Conservation (phyloP, 1,140 invertebrate genomes). For the Drosophila melanica region DNA sequence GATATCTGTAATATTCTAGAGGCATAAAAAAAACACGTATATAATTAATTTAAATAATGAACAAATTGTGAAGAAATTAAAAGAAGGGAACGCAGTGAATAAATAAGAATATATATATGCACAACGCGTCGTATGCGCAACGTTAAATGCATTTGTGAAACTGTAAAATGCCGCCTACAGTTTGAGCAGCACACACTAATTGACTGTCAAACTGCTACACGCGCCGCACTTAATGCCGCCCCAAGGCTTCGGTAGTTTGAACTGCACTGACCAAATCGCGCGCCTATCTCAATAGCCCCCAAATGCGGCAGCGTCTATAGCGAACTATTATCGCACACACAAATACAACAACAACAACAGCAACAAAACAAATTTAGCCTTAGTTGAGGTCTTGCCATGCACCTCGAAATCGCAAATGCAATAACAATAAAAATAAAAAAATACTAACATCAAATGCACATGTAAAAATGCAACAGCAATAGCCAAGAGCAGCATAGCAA, state of each 20-base stretch:
- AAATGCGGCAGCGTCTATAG: slow-evolving; percentile 66
- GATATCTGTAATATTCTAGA: slow-evolving; percentile 36
- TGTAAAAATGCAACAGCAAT: slow-evolving; percentile 55
- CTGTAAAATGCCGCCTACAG: slow-evolving; percentile 38
- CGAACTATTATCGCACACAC: slow-evolving; percentile 48
- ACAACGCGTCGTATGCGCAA: slow-evolving; percentile 14
- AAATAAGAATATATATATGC: not conserved
- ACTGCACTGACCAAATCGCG: slow-evolving; percentile 59
- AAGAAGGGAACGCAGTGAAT: slow-evolving; percentile 1
- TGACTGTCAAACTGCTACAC: slow-evolving; percentile 60
- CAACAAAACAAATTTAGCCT: slow-evolving; percentile 61
- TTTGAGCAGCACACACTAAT: slow-evolving; percentile 37
- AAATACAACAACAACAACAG: slow-evolving; percentile 27
- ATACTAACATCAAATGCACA: slow-evolving; percentile 53
- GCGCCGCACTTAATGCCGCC: slow-evolving; percentile 64
- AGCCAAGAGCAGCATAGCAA: slow-evolving; percentile 29
- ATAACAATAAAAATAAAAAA: slow-evolving; percentile 30
- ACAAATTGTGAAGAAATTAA: slow-evolving; percentile 1
- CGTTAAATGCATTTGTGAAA: slow-evolving; percentile 9
- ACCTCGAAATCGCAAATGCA: slow-evolving; percentile 77
- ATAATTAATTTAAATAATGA: slow-evolving; percentile 13
- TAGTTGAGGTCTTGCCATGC: slow-evolving; percentile 82
- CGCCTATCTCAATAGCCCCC: slow-evolving; percentile 80
- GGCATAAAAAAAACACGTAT: not conserved
- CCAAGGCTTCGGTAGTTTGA: slow-evolving; percentile 70